phyloP scores from a whole-genome alignment of 1,140 invertebrate genomes.

The Penaeus vannamei region DNA sequence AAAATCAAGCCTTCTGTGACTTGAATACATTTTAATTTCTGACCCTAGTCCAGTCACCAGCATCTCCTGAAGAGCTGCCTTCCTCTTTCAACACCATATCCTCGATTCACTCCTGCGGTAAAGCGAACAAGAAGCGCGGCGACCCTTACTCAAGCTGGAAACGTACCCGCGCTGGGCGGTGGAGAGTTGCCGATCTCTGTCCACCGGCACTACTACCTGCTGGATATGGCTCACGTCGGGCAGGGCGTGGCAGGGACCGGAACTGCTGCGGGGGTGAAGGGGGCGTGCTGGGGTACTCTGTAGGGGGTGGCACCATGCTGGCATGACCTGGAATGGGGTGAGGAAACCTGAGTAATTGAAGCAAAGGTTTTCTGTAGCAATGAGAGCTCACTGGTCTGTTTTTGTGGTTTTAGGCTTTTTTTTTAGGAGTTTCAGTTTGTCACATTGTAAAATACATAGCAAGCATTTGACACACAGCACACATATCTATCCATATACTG shows the following conservation, averaged over 20 bases:
- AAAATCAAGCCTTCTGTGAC: neutral
- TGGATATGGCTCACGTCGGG: constrained; percentile 64
- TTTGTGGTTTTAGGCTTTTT: no score
- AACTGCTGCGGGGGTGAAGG: constrained; percentile 68
- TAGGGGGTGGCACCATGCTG: constrained; percentile 9
- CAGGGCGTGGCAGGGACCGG: constrained; percentile 64
- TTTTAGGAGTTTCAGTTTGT: no score
- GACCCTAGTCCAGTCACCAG: no score
- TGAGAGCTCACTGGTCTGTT: no score
- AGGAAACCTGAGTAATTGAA: no score
- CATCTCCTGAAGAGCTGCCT: no score
- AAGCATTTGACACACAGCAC: no score
- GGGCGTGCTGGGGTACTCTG: constrained; percentile 66
- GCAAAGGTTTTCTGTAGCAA: no score
- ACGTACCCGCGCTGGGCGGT: constrained; percentile 68
- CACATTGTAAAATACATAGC: no score
- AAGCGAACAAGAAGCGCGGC: constrained; percentile 68
- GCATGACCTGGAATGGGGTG: constrained; percentile 24
- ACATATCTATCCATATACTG: no score
- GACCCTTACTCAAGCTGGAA: constrained; percentile 68
- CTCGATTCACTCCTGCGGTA: constrained; percentile 8
- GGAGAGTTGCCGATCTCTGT: constrained; percentile 65
- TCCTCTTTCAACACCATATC: no score
- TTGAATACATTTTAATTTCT: neutral
- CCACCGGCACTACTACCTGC: constrained; percentile 41